These are phyloP conservation scores for Amphimallon solstitiale DNA, from an alignment of 2,888 invertebrate genomes.

Conservation along the genomic window DNA sequence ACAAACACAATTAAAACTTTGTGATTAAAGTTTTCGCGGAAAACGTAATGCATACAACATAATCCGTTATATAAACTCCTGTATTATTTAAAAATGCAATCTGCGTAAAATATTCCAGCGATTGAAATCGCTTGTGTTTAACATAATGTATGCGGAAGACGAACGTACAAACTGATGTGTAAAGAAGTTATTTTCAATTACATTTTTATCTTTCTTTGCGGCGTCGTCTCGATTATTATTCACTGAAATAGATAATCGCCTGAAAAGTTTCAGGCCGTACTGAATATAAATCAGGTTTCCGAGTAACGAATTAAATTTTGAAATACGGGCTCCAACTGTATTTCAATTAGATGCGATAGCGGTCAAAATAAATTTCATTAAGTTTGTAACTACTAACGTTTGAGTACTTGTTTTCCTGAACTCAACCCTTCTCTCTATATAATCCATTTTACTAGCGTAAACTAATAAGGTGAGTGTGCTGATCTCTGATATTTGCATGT, in stretches of 20 bases:
- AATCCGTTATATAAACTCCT: too few species aligned
- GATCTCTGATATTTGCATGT: too few species aligned
- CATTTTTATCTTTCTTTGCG: conserved; percentile 1
- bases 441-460: too few species aligned
- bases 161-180: neutral
- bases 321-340: conserved; percentile 1
- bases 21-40: too few species aligned
- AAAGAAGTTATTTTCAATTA: conserved; percentile 15
- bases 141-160: too few species aligned
- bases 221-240: conserved; percentile 13
- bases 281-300: conserved; percentile 26
- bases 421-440: neutral
- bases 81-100: too few species aligned
- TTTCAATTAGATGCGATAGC: conserved; percentile 10
- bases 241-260: conserved; percentile 24
- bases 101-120: too few species aligned
- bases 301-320: neutral
- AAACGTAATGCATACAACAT: too few species aligned
- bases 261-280: conserved; percentile 22
- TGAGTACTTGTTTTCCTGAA: conserved; percentile 11
- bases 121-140: too few species aligned
- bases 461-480: too few species aligned
- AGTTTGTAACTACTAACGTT: conserved; percentile 10
- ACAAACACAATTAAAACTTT: too few species aligned
- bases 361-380: conserved; percentile 23